Evolutionary conservation across 2,888 invertebrate genomes (phyloP), one percentile per base, ranked within the genome.

Genomic region (Chrysina gloriosa): DNA sequence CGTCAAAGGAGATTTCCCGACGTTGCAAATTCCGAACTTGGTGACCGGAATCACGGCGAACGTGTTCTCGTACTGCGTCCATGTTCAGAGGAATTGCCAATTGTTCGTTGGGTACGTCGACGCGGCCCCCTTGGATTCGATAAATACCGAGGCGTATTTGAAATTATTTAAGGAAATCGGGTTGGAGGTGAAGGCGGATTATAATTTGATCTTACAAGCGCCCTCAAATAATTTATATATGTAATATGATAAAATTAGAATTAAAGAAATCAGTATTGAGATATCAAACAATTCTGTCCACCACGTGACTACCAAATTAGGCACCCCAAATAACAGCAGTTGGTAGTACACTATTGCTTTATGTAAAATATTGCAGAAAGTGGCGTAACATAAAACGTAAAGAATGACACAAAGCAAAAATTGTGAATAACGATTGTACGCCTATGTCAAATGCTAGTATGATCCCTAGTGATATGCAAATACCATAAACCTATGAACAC

Each of bases 21-120:
- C 74, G 70, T 70, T 83, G 34, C 79, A 81, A 73, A 70, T 77
- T 1, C 83, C 83, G 0, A 83, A 83, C 71, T 72, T 83, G 48
- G 72, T 82, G 3, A 78, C 81, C 7, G 82, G 82, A 14, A 71
- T 83, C 52, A 76, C 79, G 21, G 81, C 82, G 23, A 76, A 75
- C 69, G 73, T 82, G 52, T 34, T 83, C 34, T 76, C 81, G 2
- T 83, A 79, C 67, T 79, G 79, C 67, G 71, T 78, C 58, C 77
- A 78, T 68, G 71, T 64, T 31, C 69, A 71, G 5, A 47, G 76
- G 29, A 70, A 75, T 47, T 79, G 81, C 67, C 74, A 73, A 21
- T 72, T 81, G 47, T 83, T 80, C 72, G 68, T 81, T 11, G 73
- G 77, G 2, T 83, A 79, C 70, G 73, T 79, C 50, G 81, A 82